Percentiles rank a stretch among this genome's conserved stretches.
These are phyloP conservation scores for Drosophila helvetica DNA, from an alignment of 2,888 invertebrate genomes.

Conservation along the genomic window DNA sequence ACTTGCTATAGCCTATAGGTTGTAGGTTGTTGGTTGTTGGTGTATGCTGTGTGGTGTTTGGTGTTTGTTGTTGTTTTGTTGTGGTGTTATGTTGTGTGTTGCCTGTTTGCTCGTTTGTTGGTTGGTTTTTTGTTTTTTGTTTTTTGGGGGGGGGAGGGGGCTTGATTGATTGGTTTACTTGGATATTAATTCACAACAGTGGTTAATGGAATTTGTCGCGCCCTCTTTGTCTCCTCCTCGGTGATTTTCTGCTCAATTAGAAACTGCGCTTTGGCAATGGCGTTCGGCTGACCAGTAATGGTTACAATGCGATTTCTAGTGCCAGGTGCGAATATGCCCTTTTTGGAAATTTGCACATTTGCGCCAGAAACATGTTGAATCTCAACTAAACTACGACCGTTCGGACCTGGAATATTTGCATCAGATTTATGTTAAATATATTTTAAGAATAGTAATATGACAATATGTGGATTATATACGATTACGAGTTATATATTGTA, in stretches of 20 bases:
- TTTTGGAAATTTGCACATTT: constrained; percentile 99
- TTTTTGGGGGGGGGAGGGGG: constrained; percentile 8
- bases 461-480: constrained; percentile 31
- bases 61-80: constrained; percentile 26
- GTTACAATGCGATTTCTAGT: constrained; percentile 98
- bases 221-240: constrained; percentile 97
- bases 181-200: constrained; percentile 83
- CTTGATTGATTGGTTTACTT: constrained; percentile 29
- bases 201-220: constrained; percentile 92
- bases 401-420: constrained; percentile 88
- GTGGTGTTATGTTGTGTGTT: constrained; percentile 59
- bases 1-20: constrained; percentile 31
- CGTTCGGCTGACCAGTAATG: constrained; percentile 94
- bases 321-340: constrained; percentile 98
- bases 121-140: constrained; percentile 31
- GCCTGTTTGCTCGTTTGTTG: constrained; percentile 49
- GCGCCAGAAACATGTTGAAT: constrained; percentile 98
- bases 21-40: no score
- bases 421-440: constrained; percentile 69
- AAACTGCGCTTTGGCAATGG: constrained; percentile 96
- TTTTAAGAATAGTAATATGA: constrained; percentile 30
- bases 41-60: constrained; percentile 13
- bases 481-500: constrained; percentile 15
- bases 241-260: constrained; percentile 98
- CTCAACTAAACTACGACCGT: constrained; percentile 97